Evolutionary conservation across 2,888 invertebrate genomes (phyloP).

Genomic region (Drosophila rubida): DNA sequence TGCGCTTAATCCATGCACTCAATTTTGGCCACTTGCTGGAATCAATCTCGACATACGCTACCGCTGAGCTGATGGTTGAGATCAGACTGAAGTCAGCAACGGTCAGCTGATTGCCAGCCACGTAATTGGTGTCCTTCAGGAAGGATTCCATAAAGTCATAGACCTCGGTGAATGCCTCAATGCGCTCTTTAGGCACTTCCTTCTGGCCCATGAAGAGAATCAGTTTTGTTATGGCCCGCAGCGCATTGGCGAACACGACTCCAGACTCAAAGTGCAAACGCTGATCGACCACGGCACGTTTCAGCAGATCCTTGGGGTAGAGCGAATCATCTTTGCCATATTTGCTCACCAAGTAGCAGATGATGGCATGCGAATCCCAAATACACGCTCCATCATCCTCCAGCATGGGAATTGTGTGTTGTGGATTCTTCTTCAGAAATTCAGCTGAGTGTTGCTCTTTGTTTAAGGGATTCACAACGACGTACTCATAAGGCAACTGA

Average conservation of each 20-base stretch:
- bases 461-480: slow-evolving; percentile 43
- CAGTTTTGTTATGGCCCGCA: slow-evolving; percentile 11
- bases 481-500: slow-evolving; percentile 85
- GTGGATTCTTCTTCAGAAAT: slow-evolving; percentile 80
- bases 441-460: slow-evolving; percentile 63
- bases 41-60: slow-evolving; percentile 43
- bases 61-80: slow-evolving; percentile 22
- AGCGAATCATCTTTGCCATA: slow-evolving; percentile 73
- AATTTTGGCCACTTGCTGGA: slow-evolving; percentile 55
- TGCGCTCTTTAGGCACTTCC: slow-evolving; percentile 34
- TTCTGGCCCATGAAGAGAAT: slow-evolving; percentile 24
- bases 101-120: slow-evolving; percentile 67
- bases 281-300: slow-evolving; percentile 71
- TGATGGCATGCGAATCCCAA: slow-evolving; percentile 83
- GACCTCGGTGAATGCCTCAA: slow-evolving; percentile 27
- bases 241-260: slow-evolving; percentile 23
- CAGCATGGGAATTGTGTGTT: slow-evolving; percentile 79
- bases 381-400: slow-evolving; percentile 73
- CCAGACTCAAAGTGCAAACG: slow-evolving; percentile 47
- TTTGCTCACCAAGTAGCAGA: slow-evolving; percentile 76
- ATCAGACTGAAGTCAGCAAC: slow-evolving; percentile 73
- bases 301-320: slow-evolving; percentile 77
- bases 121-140: slow-evolving; percentile 40
- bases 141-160: slow-evolving; percentile 54
- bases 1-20: slow-evolving; percentile 59